Base-by-base conservation (phyloP, 2,888 invertebrate species). In the Litoditis marina region DNA sequence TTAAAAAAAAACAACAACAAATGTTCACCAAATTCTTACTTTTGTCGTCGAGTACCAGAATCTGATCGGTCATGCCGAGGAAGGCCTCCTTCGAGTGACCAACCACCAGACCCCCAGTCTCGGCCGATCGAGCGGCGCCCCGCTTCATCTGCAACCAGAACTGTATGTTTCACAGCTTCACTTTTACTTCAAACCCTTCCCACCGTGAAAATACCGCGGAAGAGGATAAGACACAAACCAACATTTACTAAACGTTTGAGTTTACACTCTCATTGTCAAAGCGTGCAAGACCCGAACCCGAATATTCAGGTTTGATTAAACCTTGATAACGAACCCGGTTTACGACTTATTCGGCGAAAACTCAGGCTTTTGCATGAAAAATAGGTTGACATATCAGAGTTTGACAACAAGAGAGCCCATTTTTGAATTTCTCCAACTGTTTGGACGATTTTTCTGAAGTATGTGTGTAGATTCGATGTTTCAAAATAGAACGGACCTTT, bases 31-130 rank as follows among this genome's bases (percentile, higher is more conserved):
- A 42, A 36, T 13, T 44, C 62, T n/a, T 68, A 85, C 89, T 91
- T 84, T 91, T 89, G 86, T 98, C 98, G 82, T 94, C 91, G 56
- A 99, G 86, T 0, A 96, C 98, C 71, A 98, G 87, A 77, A 98
- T 89, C 25, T 93, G 88, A 47, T 89, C 89, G 76, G 88, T 76
- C 69, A 81, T 83, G 31, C 72, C 77, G 30, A 73, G 19, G 59
- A 83, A 83, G 5, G 68, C 73, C 11, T 80, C 79, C 60, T 77
- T 70, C 44, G 76, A 89, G 84, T 98, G 98, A 77, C 92, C 90
- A 1, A 94, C 92, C 76, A 88, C 88, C 53, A 98, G 85, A 0
- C 95, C 95, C 74, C 86, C 77, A 1, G 80, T 76, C 32, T 42
- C 56, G 16, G 50, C 8, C 1, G n/a, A n/a, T n/a, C n/a, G n/a